These are phyloP conservation scores for Rhinoraja longicauda DNA, from an alignment of 2,797 vertebrate genomes.

Conservation along the genomic window DNA sequence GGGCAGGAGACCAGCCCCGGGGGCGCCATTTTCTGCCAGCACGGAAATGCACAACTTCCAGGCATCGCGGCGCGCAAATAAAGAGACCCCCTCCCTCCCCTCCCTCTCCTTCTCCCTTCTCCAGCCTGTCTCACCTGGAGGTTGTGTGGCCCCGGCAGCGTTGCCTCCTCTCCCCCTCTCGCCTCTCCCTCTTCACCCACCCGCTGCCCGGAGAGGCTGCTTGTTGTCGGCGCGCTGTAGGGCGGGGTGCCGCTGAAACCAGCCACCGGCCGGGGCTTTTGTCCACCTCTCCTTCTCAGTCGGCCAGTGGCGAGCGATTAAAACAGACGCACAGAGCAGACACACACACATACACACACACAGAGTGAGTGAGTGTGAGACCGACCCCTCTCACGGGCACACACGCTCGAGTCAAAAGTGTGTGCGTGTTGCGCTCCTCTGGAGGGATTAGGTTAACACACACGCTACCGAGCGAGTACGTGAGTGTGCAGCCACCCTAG, in stretches of 20 bases:
- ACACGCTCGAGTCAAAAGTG: not conserved
- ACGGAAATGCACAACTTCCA: constrained; percentile 30
- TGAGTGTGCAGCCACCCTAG: not conserved
- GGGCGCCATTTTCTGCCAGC: constrained; percentile 34
- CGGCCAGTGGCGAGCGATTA: not conserved
- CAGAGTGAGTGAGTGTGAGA: too few species aligned
- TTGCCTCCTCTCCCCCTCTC: not conserved
- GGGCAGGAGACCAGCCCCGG: not conserved
- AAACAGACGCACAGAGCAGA: not conserved
- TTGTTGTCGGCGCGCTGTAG: not conserved
- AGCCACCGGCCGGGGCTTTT: not conserved
- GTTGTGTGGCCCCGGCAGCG: not conserved
- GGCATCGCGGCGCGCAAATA: not conserved
- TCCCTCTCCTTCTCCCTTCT: not conserved
- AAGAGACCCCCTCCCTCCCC: not conserved
- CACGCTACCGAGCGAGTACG: not conserved
- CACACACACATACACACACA: too few species aligned
- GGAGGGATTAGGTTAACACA: constrained; percentile 1
- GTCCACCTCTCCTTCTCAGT: not conserved
- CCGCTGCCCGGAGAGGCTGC: not conserved
- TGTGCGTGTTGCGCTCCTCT: not conserved
- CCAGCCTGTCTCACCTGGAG: not conserved
- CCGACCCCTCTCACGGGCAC: not conserved
- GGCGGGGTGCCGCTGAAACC: not conserved
- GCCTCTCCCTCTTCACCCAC: too few species aligned